These are phyloP conservation scores for Spermophilus dauricus DNA, from an alignment of 2,113 vertebrate species.

Conservation along the genomic window DNA sequence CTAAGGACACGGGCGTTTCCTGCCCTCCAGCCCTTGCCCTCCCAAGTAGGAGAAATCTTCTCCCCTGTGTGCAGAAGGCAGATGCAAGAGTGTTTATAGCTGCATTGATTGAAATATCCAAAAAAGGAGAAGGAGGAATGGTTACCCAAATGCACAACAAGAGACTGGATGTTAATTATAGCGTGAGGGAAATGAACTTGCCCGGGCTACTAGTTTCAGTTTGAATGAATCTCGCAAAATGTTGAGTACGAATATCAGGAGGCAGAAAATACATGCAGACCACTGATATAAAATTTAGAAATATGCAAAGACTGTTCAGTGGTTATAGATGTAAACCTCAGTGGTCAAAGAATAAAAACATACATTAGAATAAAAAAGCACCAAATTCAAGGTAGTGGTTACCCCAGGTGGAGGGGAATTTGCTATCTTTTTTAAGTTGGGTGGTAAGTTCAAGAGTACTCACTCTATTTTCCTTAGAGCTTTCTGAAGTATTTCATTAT, in stretches of 20 bases:
- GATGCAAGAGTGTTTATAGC: background rate
- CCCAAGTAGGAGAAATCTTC: background rate
- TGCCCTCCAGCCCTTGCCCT: background rate
- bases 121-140: background rate
- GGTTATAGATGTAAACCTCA: background rate
- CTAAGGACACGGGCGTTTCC: background rate
- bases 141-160: background rate
- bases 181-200: background rate
- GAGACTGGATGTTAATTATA: background rate
- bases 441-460: background rate
- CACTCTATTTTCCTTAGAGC: background rate
- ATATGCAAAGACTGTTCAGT: background rate
- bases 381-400: background rate
- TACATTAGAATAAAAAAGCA: background rate
- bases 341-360: background rate
- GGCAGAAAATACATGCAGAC: background rate
- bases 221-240: background rate
- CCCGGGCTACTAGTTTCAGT: background rate
- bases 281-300: background rate
- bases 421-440: background rate
- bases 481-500: constrained; percentile 23
- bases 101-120: background rate
- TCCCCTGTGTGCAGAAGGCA: background rate
- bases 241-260: background rate
- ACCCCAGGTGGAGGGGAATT: background rate